Percentiles rank a stretch among this genome's conserved stretches.
Conservation (phyloP, 2,113 vertebrate genomes). For the Oxyruncus cristatus region DNA sequence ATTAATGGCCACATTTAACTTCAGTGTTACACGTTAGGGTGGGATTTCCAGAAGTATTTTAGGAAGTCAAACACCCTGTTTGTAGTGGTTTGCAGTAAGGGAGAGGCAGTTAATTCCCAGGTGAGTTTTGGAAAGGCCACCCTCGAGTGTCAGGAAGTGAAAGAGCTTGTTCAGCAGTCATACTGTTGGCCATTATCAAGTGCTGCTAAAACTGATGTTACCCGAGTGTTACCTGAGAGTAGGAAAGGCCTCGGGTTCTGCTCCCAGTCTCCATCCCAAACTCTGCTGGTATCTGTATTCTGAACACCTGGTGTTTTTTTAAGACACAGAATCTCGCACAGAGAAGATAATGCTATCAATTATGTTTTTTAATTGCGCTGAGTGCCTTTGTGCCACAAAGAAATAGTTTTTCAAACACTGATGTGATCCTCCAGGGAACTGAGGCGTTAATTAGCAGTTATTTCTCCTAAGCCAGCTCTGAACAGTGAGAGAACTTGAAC, state of each 20-base stretch:
- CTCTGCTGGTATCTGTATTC: neutral
- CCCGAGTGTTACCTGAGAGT: accelerated
- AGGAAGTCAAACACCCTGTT: neutral
- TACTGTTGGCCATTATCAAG: neutral
- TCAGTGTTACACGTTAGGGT: neutral
- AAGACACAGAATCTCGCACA: neutral
- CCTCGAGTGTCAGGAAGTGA: neutral
- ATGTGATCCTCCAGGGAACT: neutral
- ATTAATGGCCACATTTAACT: neutral
- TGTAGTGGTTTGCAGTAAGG: neutral
- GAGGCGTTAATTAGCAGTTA: neutral
- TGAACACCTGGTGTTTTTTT: neutral
- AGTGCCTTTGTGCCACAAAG: neutral
- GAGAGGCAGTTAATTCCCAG: neutral
- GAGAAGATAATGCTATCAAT: neutral
- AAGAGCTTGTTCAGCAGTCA: neutral
- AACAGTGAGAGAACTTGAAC: neutral
- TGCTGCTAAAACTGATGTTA: neutral
- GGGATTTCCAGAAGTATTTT: constrained; percentile 15
- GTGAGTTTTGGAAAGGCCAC: neutral
- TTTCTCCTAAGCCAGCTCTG: neutral
- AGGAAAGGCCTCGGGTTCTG: neutral
- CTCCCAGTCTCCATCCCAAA: neutral
- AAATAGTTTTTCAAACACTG: neutral
- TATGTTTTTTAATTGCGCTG: neutral